Evolutionary conservation across 2,888 invertebrate species (phyloP).

Genomic region (Erynnis tages): DNA sequence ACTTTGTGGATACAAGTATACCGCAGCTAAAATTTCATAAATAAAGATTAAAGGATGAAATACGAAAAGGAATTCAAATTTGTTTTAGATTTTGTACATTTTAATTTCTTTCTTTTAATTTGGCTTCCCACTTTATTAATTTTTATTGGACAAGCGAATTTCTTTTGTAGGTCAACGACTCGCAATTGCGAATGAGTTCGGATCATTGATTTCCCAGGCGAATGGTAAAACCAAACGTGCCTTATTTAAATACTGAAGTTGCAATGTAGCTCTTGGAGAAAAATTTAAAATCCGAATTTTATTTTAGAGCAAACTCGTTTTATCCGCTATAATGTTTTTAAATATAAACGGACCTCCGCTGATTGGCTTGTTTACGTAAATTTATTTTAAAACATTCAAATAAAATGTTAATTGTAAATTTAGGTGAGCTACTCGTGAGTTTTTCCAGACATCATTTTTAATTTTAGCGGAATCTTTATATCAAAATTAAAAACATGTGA

Average conservation of each 20-base stretch:
- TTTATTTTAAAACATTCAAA: too few species aligned
- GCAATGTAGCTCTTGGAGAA: slow-evolving; percentile 18
- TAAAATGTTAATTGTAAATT: too few species aligned
- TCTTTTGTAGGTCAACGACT: slow-evolving; percentile 57
- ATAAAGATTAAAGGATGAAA: not conserved
- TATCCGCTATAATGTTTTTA: not conserved
- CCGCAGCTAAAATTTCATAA: too few species aligned
- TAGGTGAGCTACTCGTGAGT: too few species aligned
- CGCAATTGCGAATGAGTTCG: slow-evolving; percentile 48
- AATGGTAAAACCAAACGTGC: slow-evolving; percentile 63
- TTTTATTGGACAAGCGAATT: slow-evolving; percentile 48
- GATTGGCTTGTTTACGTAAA: too few species aligned
- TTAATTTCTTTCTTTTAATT: slow-evolving; percentile 17
- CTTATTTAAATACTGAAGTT: slow-evolving; percentile 54
- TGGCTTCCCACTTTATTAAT: slow-evolving; percentile 45
- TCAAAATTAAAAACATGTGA: too few species aligned
- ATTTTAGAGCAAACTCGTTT: not conserved
- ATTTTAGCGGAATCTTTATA: too few species aligned
- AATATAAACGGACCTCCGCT: too few species aligned
- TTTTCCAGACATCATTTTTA: too few species aligned
- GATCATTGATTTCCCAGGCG: slow-evolving; percentile 72
- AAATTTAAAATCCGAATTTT: slow-evolving; percentile 5
- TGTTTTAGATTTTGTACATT: too few species aligned
- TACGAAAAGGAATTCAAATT: not conserved
- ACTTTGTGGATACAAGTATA: too few species aligned